Conservation (phyloP, 1,140 invertebrate species). For the Paramacrobiotus metropolitanus region DNA sequence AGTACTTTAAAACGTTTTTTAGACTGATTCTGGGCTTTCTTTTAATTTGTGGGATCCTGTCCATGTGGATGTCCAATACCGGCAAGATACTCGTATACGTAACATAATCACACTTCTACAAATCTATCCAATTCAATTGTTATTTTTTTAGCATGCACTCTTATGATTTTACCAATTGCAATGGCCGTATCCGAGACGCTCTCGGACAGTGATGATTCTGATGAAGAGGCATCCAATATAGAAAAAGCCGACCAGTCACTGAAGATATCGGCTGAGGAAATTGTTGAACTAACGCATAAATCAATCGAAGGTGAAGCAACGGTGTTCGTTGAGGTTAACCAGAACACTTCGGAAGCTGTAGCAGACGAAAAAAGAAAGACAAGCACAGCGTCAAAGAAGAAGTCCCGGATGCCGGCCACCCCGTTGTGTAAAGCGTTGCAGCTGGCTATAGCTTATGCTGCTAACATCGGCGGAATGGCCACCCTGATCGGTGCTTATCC, state of each 20-base stretch:
- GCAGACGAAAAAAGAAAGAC: neutral
- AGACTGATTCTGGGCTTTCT: constrained; percentile 3
- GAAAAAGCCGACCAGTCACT: neutral
- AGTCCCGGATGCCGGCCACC: neutral
- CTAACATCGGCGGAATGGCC: neutral
- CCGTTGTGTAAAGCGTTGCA: neutral
- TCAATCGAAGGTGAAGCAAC: neutral
- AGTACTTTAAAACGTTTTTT: too few relatives aligned
- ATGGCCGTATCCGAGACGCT: neutral
- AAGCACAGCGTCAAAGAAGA: neutral
- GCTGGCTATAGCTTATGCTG: neutral
- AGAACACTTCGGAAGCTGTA: neutral
- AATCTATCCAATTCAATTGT: neutral
- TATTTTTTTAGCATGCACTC: neutral
- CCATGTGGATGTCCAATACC: constrained; percentile 4
- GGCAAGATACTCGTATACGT: too few relatives aligned
- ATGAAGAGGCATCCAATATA: neutral
- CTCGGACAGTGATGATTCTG: neutral
- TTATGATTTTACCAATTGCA: constrained; percentile 1
- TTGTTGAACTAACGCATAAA: neutral
- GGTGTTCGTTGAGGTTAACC: neutral
- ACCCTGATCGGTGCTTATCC: neutral
- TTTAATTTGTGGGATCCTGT: neutral
- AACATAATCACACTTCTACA: too few relatives aligned
- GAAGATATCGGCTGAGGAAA: neutral